phyloP scores from a whole-genome alignment of 2,113 vertebrate genomes.

The Panthera uncia region DNA sequence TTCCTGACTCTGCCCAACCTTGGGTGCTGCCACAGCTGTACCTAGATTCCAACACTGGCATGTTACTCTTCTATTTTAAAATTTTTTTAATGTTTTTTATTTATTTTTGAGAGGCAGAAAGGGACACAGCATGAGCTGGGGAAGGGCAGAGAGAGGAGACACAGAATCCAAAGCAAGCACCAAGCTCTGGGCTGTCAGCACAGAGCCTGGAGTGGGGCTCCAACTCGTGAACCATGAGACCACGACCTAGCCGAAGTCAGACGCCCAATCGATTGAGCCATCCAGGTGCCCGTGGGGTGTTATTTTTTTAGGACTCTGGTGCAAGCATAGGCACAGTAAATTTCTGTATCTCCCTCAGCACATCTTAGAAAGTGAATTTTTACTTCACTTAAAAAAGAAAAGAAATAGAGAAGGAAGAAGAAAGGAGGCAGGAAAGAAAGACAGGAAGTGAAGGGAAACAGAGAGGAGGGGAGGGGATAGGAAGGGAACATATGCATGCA shows the following conservation, averaged over 20 bases:
- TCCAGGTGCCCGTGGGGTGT: not conserved
- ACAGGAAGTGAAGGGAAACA: not conserved
- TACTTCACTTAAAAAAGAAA: not conserved
- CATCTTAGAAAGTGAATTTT: not conserved
- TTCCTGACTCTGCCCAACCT: not conserved
- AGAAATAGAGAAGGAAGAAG: not conserved
- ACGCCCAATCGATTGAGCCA: no score
- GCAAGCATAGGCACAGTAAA: not conserved
- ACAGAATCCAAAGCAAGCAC: no score
- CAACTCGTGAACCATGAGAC: no score
- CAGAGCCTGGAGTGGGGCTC: no score
- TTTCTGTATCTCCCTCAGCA: not conserved
- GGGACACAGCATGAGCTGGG: no score
- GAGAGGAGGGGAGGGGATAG: not conserved
- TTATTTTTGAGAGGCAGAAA: no score
- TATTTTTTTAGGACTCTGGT: not conserved
- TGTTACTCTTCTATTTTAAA: not conserved
- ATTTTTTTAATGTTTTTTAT: no score
- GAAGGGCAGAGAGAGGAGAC: no score
- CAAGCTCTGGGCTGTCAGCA: no score
- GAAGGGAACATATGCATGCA: rapidly evolving
- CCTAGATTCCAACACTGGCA: not conserved
- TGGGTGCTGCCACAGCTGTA: not conserved
- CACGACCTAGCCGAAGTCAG: no score
- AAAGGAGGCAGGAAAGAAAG: no score